Evolutionary conservation across 2,888 invertebrate genomes (phyloP).

Genomic region (Tenthredo scrophulariae): DNA sequence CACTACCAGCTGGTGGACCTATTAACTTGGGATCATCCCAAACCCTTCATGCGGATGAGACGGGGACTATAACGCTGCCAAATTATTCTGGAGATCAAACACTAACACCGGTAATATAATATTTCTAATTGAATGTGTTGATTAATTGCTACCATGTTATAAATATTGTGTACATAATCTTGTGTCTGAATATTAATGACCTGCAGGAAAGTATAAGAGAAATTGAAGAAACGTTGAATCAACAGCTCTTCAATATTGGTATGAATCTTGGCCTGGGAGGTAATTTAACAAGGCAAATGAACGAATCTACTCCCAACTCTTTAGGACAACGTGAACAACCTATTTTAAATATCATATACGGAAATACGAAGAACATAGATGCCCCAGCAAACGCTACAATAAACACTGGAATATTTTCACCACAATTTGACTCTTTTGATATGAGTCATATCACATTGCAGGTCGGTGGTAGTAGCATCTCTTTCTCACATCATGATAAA

Average conservation of each 20-base stretch:
- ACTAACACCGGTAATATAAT: conserved; percentile 71
- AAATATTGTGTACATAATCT: background rate
- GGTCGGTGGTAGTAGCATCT: conserved; percentile 58
- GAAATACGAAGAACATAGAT: conserved; percentile 65
- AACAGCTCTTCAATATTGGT: conserved; percentile 74
- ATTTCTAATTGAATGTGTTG: background rate
- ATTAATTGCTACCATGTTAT: background rate
- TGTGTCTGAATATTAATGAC: conserved; percentile 22
- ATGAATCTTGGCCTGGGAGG: conserved; percentile 68
- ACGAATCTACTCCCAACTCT: conserved; percentile 53
- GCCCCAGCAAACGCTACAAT: conserved; percentile 61
- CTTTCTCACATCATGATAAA: background rate
- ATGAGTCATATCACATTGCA: conserved; percentile 71
- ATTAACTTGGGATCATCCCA: conserved; percentile 69
- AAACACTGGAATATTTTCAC: conserved; percentile 63
- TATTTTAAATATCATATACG: conserved; percentile 71
- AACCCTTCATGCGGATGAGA: conserved; percentile 75
- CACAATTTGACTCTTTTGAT: conserved; percentile 72
- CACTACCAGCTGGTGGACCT: conserved; percentile 63
- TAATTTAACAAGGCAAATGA: conserved; percentile 61
- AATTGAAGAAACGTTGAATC: conserved; percentile 77
- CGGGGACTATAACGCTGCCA: conserved; percentile 75
- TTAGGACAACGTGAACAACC: conserved; percentile 64
- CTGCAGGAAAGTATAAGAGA: conserved; percentile 76
- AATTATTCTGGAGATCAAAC: conserved; percentile 72